Percentiles rank a stretch among this genome's conserved stretches.
Conservation (phyloP, 2,797 vertebrate species). For the Nyctalus aviator region DNA sequence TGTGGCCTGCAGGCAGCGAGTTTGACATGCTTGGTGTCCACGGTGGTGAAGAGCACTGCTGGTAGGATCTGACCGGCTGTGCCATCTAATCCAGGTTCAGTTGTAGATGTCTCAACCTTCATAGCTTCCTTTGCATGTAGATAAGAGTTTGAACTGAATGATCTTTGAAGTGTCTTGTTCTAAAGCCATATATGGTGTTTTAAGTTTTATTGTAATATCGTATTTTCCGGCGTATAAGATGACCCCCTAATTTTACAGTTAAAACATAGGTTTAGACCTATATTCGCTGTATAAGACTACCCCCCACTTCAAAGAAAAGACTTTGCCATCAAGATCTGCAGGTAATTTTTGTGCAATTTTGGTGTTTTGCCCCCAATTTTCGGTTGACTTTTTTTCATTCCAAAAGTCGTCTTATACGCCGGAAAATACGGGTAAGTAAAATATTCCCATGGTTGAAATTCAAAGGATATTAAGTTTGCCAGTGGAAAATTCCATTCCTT, state of each 20-base stretch:
- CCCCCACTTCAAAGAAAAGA: too few relatives aligned
- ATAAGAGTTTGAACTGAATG: neutral
- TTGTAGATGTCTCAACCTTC: neutral
- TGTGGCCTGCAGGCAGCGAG: too few relatives aligned
- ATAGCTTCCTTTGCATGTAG: neutral
- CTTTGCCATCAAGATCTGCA: too few relatives aligned
- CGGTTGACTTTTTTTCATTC: too few relatives aligned
- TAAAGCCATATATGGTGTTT: constrained; percentile 24
- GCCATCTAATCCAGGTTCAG: neutral
- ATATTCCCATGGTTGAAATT: neutral
- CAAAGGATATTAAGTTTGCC: neutral
- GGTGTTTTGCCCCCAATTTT: too few relatives aligned
- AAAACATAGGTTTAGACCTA: too few relatives aligned
- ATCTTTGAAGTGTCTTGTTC: neutral
- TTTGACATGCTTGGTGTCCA: too few relatives aligned
- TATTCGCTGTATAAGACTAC: too few relatives aligned
- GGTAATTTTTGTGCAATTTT: too few relatives aligned
- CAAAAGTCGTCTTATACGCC: too few relatives aligned
- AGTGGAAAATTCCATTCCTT: neutral
- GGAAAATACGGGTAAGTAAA: neutral
- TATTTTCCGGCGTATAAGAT: too few relatives aligned
- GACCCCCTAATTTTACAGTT: too few relatives aligned
- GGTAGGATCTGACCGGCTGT: neutral
- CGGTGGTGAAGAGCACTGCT: neutral
- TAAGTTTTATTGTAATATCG: neutral